These are phyloP conservation scores for Danionella cerebrum DNA, from an alignment of 2,113 vertebrate genomes.

Conservation along the genomic window DNA sequence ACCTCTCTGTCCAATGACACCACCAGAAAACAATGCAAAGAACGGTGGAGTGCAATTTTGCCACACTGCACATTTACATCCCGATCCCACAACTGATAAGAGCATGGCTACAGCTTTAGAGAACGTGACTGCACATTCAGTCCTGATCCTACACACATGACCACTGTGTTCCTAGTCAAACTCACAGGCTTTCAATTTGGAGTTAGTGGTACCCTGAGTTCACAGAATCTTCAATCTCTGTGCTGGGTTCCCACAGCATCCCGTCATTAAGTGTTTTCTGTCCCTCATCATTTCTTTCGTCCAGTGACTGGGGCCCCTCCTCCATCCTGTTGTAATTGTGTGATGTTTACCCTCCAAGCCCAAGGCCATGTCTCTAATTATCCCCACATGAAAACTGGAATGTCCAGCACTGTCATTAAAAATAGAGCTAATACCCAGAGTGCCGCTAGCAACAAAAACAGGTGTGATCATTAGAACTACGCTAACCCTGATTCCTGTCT, in stretches of 20 bases:
- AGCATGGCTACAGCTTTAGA: background rate
- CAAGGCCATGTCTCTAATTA: constrained; percentile 47
- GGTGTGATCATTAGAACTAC: constrained; percentile 53
- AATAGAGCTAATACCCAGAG: constrained; percentile 40
- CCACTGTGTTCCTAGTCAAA: background rate
- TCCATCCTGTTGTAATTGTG: constrained; percentile 42
- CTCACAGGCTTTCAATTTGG: background rate
- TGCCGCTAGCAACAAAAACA: constrained; percentile 41
- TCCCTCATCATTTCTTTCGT: constrained; percentile 16
- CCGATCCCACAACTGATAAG: background rate
- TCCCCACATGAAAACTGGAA: constrained; percentile 36
- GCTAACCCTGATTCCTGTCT: background rate
- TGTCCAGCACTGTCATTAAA: constrained; percentile 45
- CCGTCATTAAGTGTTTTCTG: constrained; percentile 21
- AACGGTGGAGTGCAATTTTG: constrained; percentile 6
- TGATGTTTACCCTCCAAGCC: constrained; percentile 47
- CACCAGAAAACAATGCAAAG: constrained; percentile 1
- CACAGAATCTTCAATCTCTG: background rate
- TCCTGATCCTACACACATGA: background rate
- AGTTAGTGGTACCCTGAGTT: background rate
- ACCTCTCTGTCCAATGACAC: constrained; percentile 10
- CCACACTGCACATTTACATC: background rate
- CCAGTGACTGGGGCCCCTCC: constrained; percentile 16
- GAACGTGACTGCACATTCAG: background rate
- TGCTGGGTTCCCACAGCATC: constrained; percentile 25